Conservation (phyloP, 1,140 invertebrate genomes). For the Oryctes rhinoceros region DNA sequence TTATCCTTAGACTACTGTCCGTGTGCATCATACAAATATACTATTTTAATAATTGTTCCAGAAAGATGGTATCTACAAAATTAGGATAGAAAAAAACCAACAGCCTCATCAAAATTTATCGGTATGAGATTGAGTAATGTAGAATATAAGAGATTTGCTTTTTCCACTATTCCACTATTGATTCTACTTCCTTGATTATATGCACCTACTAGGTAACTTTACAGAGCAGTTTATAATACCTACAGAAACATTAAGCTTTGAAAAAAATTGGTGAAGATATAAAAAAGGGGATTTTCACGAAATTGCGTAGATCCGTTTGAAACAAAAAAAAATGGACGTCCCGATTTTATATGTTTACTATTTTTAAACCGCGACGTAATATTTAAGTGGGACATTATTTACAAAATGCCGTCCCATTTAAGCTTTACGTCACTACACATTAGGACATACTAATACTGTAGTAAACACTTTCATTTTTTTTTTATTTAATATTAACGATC, state of each 20-base stretch:
- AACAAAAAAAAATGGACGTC: too few species aligned
- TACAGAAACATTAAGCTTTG: not conserved
- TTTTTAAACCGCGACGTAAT: too few species aligned
- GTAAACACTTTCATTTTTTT: too few species aligned
- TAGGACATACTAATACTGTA: too few species aligned
- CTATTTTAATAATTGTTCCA: conserved; percentile 13
- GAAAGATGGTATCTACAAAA: conserved; percentile 35
- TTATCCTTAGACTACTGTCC: too few species aligned
- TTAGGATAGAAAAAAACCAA: conserved; percentile 27
- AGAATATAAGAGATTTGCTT: conserved; percentile 23
- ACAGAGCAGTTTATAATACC: too few species aligned
- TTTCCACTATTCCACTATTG: not conserved
- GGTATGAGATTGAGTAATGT: conserved; percentile 21
- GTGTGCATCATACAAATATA: not conserved
- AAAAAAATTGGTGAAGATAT: not conserved
- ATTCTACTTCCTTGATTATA: not conserved
- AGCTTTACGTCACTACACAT: too few species aligned
- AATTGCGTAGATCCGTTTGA: too few species aligned
- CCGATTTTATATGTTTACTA: not conserved
- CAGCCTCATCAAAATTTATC: conserved; percentile 18
- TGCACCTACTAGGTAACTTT: not conserved
- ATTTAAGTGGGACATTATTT: too few species aligned
- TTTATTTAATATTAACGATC: not conserved
- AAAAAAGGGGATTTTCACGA: not conserved
- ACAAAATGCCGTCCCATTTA: too few species aligned